Evolutionary conservation across 2,888 invertebrate species (phyloP).

Genomic region (Elysia crispata): DNA sequence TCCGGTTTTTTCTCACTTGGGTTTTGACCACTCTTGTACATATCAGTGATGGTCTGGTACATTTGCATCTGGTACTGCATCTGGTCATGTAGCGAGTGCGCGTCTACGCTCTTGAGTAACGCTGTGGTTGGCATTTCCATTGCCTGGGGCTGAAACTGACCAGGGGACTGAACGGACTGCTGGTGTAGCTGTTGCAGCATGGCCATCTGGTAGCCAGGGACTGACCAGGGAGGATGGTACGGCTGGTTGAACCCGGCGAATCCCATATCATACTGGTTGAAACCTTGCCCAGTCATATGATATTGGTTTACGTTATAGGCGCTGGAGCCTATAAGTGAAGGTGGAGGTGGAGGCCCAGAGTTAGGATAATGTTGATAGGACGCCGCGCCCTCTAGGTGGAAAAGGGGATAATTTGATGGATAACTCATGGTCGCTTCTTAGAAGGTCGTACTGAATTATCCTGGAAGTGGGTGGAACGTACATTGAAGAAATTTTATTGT

Average conservation of each 20-base stretch:
- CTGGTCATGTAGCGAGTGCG: slow-evolving; percentile 50
- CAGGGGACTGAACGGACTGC: not conserved
- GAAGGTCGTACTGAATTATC: not conserved
- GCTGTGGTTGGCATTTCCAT: slow-evolving; percentile 50
- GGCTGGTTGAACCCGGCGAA: slow-evolving; percentile 30
- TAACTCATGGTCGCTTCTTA: not conserved
- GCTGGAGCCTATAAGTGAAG: slow-evolving; percentile 55
- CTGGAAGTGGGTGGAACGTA: slow-evolving; percentile 9
- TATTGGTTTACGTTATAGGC: slow-evolving; percentile 59
- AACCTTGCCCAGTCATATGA: slow-evolving; percentile 18
- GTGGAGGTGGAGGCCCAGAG: slow-evolving; percentile 59
- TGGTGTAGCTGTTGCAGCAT: slow-evolving; percentile 53
- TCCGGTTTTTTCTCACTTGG: slow-evolving; percentile 35
- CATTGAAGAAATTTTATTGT: not conserved
- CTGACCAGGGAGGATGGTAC: slow-evolving; percentile 36
- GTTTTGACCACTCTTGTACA: slow-evolving; percentile 6
- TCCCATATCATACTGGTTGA: not conserved
- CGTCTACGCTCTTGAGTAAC: slow-evolving; percentile 51
- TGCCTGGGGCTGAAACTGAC: slow-evolving; percentile 42
- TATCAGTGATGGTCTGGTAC: too few relatives aligned
- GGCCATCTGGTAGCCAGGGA: slow-evolving; percentile 54
- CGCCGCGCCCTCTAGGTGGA: slow-evolving; percentile 34
- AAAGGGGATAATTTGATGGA: slow-evolving; percentile 55
- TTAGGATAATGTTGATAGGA: slow-evolving; percentile 53
- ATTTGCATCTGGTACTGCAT: slow-evolving; percentile 43